Evolutionary conservation across 2,113 vertebrate species (phyloP).

Genomic region (Thunnus thynnus): DNA sequence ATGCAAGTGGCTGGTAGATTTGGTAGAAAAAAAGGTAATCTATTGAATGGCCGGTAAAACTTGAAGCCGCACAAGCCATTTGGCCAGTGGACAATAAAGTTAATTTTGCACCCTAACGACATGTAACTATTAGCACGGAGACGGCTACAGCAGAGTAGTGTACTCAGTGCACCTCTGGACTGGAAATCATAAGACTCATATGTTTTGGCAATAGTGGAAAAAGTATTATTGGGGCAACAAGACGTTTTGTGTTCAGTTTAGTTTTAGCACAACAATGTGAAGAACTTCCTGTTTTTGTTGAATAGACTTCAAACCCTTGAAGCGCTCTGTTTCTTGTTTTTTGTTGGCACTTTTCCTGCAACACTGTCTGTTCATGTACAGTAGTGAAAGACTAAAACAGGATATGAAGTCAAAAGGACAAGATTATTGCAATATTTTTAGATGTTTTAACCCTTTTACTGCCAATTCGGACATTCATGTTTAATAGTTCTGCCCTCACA

Average conservation of each 20-base stretch:
- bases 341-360: background rate
- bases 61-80: too few relatives aligned
- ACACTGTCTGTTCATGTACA: background rate
- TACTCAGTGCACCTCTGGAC: background rate
- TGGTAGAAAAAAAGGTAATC: too few relatives aligned
- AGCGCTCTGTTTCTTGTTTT: background rate
- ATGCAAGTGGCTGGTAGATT: too few relatives aligned
- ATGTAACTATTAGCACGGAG: background rate
- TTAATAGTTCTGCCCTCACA: too few relatives aligned
- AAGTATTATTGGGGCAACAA: background rate
- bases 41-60: too few relatives aligned
- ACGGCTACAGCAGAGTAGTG: background rate
- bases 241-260: conserved; percentile 1
- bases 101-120: too few relatives aligned
- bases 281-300: conserved; percentile 31
- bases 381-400: background rate
- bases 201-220: background rate
- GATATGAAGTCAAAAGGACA: background rate
- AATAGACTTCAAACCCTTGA: background rate
- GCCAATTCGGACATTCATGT: too few relatives aligned
- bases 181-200: background rate
- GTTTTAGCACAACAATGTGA: background rate
- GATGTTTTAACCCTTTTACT: too few relatives aligned
- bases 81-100: too few relatives aligned
- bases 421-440: background rate